Conservation (phyloP, 2,797 vertebrate species). For the Mormyrus hasselquistii region DNA sequence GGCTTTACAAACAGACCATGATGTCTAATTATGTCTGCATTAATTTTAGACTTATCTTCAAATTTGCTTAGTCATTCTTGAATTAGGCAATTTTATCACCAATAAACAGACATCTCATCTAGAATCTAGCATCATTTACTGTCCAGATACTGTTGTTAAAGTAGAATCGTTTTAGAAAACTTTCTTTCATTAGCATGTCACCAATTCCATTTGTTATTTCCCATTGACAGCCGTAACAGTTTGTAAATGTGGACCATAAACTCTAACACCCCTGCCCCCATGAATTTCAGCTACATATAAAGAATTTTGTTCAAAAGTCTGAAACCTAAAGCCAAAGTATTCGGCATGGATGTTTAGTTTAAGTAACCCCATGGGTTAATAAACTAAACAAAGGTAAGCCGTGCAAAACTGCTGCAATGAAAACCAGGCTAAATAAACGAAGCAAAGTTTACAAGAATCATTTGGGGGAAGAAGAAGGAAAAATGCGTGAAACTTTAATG, state of each 20-base stretch:
- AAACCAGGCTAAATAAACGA: conserved; percentile 96
- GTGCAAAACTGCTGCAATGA: conserved; percentile 94
- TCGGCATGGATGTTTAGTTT: conserved; percentile 88
- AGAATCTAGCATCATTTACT: not conserved
- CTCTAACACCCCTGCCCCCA: conserved; percentile 66
- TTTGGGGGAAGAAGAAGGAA: conserved; percentile 60
- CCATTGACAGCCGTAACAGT: conserved; percentile 44
- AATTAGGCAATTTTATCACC: not conserved
- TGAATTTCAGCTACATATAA: conserved; percentile 65
- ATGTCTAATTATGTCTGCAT: not conserved
- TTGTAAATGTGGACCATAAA: conserved; percentile 69
- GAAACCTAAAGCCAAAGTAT: conserved; percentile 80
- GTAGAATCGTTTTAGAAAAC: conserved; percentile 13
- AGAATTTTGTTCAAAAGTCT: conserved; percentile 76
- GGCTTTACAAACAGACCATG: not conserved
- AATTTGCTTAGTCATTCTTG: conserved; percentile 13
- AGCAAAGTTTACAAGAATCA: conserved; percentile 90
- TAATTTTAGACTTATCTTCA: not conserved
- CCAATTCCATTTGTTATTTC: conserved; percentile 33
- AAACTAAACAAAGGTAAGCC: conserved; percentile 98
- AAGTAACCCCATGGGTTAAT: conserved; percentile 95
- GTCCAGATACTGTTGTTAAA: not conserved
- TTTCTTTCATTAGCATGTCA: conserved; percentile 33
- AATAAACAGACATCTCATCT: not conserved
- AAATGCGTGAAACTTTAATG: conserved; percentile 77